These are phyloP conservation scores for Andricus curvator DNA, from an alignment of 2,888 invertebrate species.

Conservation along the genomic window DNA sequence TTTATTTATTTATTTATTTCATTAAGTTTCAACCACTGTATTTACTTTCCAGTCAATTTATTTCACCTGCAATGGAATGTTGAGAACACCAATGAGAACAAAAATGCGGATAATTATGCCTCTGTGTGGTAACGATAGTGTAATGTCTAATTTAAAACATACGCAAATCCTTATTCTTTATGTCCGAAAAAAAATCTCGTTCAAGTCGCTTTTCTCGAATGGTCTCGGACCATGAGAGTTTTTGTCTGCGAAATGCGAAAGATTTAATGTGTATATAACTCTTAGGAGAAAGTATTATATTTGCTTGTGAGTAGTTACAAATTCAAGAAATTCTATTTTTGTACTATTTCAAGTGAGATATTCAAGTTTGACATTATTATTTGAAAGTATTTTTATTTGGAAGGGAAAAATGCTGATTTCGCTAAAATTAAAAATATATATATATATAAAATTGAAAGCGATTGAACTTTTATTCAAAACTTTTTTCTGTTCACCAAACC, in stretches of 20 bases:
- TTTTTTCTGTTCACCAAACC: too few relatives aligned
- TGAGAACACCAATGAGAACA: background rate
- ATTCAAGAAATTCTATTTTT: background rate
- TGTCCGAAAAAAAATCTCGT: background rate
- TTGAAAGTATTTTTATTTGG: background rate
- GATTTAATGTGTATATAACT: background rate
- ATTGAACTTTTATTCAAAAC: too few relatives aligned
- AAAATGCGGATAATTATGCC: background rate
- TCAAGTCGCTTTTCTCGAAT: background rate
- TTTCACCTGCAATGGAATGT: slow-evolving; percentile 9
- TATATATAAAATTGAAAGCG: too few relatives aligned
- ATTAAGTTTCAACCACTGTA: background rate
- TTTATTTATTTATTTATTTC: slow-evolving; percentile 12
- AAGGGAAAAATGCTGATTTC: background rate
- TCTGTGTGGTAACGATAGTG: background rate
- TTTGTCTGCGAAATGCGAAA: background rate
- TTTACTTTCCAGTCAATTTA: background rate
- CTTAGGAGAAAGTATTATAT: background rate
- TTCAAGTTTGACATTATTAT: background rate
- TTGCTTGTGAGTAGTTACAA: background rate
- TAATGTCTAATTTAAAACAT: background rate
- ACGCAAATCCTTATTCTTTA: background rate
- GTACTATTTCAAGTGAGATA: background rate
- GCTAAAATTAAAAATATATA: too few relatives aligned
- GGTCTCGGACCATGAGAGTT: background rate